Conservation (phyloP, 2,113 vertebrate genomes). For the Irena cyanogastra region DNA sequence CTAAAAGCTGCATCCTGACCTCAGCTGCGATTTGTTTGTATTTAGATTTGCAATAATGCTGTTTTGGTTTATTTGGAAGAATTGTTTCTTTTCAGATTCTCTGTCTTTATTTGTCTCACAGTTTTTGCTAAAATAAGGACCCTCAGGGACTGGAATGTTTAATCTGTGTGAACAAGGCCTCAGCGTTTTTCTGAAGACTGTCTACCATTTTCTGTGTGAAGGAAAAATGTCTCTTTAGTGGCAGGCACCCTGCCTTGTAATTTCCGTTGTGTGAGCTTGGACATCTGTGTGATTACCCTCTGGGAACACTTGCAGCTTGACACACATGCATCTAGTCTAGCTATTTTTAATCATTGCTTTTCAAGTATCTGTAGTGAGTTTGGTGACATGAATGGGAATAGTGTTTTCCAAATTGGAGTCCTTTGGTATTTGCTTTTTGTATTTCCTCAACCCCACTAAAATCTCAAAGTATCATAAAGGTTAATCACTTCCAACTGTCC, state of each 20-base stretch:
- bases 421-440: conserved; percentile 31
- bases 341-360: conserved; percentile 61
- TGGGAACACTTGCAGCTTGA: conserved; percentile 54
- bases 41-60: conserved; percentile 50
- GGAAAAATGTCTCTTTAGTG: conserved; percentile 52
- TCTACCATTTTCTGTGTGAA: conserved; percentile 52
- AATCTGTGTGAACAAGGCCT: conserved; percentile 30
- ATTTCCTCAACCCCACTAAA: background rate
- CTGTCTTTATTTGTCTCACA: conserved; percentile 43
- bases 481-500: conserved; percentile 41
- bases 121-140: conserved; percentile 11
- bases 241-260: conserved; percentile 55
- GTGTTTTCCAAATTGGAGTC: conserved; percentile 20
- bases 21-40: conserved; percentile 44
- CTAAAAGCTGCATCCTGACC: conserved; percentile 49
- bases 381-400: conserved; percentile 47
- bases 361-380: conserved; percentile 32
- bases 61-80: conserved; percentile 11
- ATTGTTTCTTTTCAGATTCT: conserved; percentile 4
- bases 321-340: conserved; percentile 36
- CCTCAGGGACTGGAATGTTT: background rate
- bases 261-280: conserved; percentile 59
- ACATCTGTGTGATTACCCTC: conserved; percentile 57
- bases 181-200: conserved; percentile 46
- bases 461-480: background rate